phyloP scores from a whole-genome alignment of 2,797 vertebrate species.

The Esox lucius region DNA sequence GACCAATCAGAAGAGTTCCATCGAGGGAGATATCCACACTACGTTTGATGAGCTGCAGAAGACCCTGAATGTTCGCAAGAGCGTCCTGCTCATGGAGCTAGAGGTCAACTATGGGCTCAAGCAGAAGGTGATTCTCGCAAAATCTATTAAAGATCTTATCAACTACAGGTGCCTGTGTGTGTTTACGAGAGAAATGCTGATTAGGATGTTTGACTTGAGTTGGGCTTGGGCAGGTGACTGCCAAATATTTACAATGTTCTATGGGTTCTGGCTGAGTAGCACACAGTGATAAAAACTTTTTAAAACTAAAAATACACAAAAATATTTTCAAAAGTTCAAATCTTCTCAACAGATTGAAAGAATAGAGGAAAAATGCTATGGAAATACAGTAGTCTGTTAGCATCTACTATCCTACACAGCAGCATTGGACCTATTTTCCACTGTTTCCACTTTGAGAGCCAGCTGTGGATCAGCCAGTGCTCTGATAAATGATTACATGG shows the following conservation, averaged over 20 bases:
- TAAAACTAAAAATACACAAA: neutral
- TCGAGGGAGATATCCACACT: slow-evolving; percentile 90
- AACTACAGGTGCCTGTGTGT: neutral
- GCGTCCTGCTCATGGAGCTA: slow-evolving; percentile 95
- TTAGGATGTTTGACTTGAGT: too few species aligned
- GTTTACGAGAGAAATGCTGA: too few species aligned
- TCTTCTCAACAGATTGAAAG: too few species aligned
- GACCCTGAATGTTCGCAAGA: slow-evolving; percentile 94
- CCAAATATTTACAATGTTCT: too few species aligned
- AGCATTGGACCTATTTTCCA: neutral
- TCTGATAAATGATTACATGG: slow-evolving; percentile 24
- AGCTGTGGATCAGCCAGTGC: neutral
- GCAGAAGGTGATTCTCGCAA: slow-evolving; percentile 86
- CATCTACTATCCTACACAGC: neutral
- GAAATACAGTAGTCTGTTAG: neutral
- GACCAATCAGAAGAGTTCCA: slow-evolving; percentile 90
- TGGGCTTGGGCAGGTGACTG: too few species aligned
- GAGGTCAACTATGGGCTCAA: slow-evolving; percentile 98
- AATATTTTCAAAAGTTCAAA: too few species aligned
- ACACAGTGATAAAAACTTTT: neutral
- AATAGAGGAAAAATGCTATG: neutral
- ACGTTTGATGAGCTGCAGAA: slow-evolving; percentile 97
- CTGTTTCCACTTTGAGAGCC: slow-evolving; percentile 11
- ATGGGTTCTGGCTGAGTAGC: too few species aligned
- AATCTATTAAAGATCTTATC: neutral